A percentile compares a stretch with the other conserved stretches of the same genome.
phyloP scores from a whole-genome alignment of 2,797 vertebrate species.

The Smutsia gigantea region DNA sequence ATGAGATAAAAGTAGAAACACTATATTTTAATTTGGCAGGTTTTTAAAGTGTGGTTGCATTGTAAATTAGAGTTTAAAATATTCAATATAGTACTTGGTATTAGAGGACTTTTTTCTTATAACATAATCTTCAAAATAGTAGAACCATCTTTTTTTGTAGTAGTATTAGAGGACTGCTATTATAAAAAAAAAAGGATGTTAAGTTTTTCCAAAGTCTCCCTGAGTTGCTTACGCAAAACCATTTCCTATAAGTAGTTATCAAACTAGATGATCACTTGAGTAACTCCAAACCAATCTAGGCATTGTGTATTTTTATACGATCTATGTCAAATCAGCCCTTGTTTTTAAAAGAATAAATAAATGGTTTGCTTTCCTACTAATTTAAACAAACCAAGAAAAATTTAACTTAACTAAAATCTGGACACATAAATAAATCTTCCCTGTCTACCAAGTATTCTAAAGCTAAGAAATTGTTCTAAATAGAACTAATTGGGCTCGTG shows the following conservation, averaged over 20 bases:
- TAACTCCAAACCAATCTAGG: not conserved
- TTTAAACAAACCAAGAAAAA: slow-evolving; percentile 48
- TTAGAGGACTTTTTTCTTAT: not conserved
- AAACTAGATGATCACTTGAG: slow-evolving; percentile 43
- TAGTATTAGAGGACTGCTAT: not conserved
- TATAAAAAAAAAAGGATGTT: not conserved
- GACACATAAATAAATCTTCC: slow-evolving; percentile 60
- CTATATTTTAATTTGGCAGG: not conserved
- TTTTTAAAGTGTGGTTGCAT: not conserved
- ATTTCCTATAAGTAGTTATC: slow-evolving; percentile 50
- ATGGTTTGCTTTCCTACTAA: slow-evolving; percentile 30
- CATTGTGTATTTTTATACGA: slow-evolving; percentile 13
- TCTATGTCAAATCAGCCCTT: slow-evolving; percentile 45
- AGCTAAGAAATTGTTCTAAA: slow-evolving; percentile 52
- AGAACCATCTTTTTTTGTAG: not conserved
- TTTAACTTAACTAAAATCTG: slow-evolving; percentile 66
- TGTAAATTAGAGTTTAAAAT: slow-evolving; percentile 47
- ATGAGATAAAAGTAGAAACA: slow-evolving; percentile 34
- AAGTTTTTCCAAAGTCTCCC: slow-evolving; percentile 17
- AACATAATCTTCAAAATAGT: not conserved
- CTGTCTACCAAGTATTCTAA: not conserved
- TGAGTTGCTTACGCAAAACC: slow-evolving; percentile 53
- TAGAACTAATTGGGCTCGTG: not conserved
- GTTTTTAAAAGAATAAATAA: slow-evolving; percentile 58
- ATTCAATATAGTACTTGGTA: not conserved